Base-by-base conservation (phyloP, 2,888 invertebrate species). In the Cryptocheilus praepositus region DNA sequence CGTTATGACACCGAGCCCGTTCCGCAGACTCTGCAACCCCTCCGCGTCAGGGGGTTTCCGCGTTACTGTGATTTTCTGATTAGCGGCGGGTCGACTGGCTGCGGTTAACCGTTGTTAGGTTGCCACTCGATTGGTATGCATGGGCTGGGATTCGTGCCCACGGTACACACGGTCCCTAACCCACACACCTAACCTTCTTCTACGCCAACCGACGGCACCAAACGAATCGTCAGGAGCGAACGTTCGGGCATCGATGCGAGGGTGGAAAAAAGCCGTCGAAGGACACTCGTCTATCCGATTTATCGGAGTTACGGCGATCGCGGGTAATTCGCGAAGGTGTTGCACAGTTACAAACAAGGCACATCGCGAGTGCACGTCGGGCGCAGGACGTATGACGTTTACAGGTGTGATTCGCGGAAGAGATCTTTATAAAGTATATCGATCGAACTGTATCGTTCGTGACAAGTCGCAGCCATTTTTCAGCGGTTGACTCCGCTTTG, bases 61-160 rank as follows among this genome's bases (percentile, higher is more conserved):
- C 81, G 84, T 82, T 36, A 82, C 83, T 82, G 84, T 86, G 87
- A 88, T 88, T 88, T 87, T 86, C 87, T 88, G 87, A 88, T 88
- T 88, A 88, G 85, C 83, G 80, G 83, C 76, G 83, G 86, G 85
- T 86, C 85, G 88, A 86, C 84, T 86, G 87, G 83, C 77, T 87
- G 85, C 87, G 85, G 87, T 87, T 88, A 88, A 86, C 86, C 85
- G 87, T 88, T 86, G 87, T 86, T 88, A 88, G 85, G 86, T 86
- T 83, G 83, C 76, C 72, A 79, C 85, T 77, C 86, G 80, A 88
- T 88, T 88, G 86, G 84, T 88, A 88, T 88, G 88, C 88, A 88
- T 88, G 87, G 87, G 85, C 86, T 88, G 88, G 88, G 87, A 86
- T 81, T 84, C 83, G 79, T 83, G 83, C 80, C 76, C 74, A 68